Evolutionary conservation across 2,888 invertebrate species (phyloP).

Genomic region (Aphidius colemani): DNA sequence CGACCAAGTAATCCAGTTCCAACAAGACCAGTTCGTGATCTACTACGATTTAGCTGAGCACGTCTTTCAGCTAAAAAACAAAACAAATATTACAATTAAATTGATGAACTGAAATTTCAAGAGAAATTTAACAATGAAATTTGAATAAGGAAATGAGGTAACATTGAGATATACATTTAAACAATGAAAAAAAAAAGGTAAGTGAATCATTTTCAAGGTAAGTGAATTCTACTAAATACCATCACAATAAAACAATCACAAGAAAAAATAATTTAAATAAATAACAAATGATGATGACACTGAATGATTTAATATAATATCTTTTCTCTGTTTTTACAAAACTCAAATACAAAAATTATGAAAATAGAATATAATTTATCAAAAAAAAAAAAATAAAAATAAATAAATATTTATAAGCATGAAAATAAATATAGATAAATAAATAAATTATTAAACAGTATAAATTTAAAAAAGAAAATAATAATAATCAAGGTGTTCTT

Average conservation of each 20-base stretch:
- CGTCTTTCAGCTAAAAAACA: slow-evolving; percentile 79
- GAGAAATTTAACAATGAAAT: too few relatives aligned
- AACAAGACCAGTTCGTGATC: slow-evolving; percentile 81
- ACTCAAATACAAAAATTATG: too few relatives aligned
- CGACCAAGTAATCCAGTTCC: slow-evolving; percentile 67
- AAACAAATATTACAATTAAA: slow-evolving; percentile 25
- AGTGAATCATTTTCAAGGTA: too few relatives aligned
- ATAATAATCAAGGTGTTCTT: slow-evolving; percentile 18
- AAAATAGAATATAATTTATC: too few relatives aligned
- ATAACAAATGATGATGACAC: background rate
- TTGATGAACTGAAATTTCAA: slow-evolving; percentile 6
- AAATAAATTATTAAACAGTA: slow-evolving; percentile 40
- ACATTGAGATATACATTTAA: too few relatives aligned
- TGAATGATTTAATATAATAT: background rate
- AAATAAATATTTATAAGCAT: too few relatives aligned
- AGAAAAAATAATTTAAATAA: background rate
- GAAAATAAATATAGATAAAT: too few relatives aligned
- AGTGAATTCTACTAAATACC: too few relatives aligned
- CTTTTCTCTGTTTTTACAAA: too few relatives aligned
- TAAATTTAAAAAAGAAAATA: slow-evolving; percentile 2
- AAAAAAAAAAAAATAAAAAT: too few relatives aligned
- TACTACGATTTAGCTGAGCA: slow-evolving; percentile 85
- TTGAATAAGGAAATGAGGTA: too few relatives aligned
- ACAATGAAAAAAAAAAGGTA: too few relatives aligned
- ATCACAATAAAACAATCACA: background rate